phyloP scores from a whole-genome alignment of 2,888 invertebrate species.

The Lithophane leautieri region DNA sequence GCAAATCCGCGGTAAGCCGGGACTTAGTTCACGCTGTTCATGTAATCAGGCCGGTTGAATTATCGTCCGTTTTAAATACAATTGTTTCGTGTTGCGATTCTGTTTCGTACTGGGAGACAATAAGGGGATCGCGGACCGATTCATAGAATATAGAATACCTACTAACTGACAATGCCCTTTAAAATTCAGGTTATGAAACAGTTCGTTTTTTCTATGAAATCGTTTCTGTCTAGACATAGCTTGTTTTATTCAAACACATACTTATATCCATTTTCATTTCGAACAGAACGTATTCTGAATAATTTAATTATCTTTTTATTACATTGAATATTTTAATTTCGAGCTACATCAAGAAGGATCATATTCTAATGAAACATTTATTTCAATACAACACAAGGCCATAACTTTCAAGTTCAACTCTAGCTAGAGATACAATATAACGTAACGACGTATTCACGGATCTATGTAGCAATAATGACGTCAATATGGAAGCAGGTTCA shows the following conservation, averaged over 20 bases:
- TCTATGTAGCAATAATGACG: constrained; percentile 39
- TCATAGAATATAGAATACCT: neutral
- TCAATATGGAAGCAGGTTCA: constrained; percentile 49
- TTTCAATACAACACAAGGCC: constrained; percentile 15
- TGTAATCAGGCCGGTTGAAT: constrained; percentile 82
- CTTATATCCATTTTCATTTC: neutral
- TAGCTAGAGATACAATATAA: constrained; percentile 32
- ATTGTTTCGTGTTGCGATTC: constrained; percentile 62
- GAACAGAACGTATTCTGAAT: neutral
- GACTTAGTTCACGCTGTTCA: constrained; percentile 82
- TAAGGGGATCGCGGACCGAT: neutral
- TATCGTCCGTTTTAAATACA: constrained; percentile 78
- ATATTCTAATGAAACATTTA: constrained; percentile 14
- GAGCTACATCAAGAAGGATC: neutral
- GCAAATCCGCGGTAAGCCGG: constrained; percentile 84
- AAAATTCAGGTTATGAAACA: neutral
- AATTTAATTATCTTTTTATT: neutral
- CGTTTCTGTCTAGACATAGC: neutral
- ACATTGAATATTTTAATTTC: neutral
- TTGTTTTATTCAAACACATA: constrained; percentile 32
- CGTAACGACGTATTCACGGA: constrained; percentile 31
- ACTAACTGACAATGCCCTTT: neutral
- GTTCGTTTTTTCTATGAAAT: constrained; percentile 2
- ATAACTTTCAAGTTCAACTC: constrained; percentile 6
- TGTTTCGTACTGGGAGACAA: constrained; percentile 25